Base-by-base conservation (phyloP, 2,797 vertebrate species). In the Mastacembelus armatus region DNA sequence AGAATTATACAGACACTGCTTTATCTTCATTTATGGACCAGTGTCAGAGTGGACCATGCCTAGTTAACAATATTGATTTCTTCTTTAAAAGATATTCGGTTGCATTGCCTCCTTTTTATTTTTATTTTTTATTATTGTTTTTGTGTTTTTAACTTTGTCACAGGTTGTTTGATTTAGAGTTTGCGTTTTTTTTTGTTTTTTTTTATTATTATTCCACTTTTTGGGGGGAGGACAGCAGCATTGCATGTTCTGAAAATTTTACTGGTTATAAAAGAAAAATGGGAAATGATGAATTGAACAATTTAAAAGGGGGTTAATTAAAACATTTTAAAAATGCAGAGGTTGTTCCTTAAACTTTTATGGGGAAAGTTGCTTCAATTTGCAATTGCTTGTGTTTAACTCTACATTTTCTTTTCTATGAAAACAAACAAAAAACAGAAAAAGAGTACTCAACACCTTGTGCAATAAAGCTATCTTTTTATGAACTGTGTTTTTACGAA, bases 401-500 rank as follows among this genome's bases (percentile, higher is more conserved):
- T 95, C 95, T 94, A 97, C 95, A 95, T 96, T 96, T 97, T 97
- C 95, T 95, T 98, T 97, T 97, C 88, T 93, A 94, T 92, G 86
- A 92, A 93, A 95, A 94, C 86, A 90, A 89, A 91, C 86, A 92
- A 93, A n/a, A 93, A 94, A 94, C 93, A 81, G 85, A 95, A 96
- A 96, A 95, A 95, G 91, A 94, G 88, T 92, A 93, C 88, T 94
- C 95, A 95, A 96, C 94, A 95, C 95, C 94, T 96, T 96, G 96
- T 98, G 96, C 96, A 98, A 98, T 98, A 98, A 98, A 98, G 95
- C 95, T 98, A 97, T 98, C 95, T 99, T 99, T 99, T 94, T 98
- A 97, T 47, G 59, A 95, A 87, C 83, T 64, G 81, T 66, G 82
- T 78, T 43, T n/a, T n/a, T n/a, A n/a, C n/a, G n/a, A 62, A 77